Base-by-base conservation (phyloP, 2,888 invertebrate genomes). In the Dryocosmus kuriphilus region DNA sequence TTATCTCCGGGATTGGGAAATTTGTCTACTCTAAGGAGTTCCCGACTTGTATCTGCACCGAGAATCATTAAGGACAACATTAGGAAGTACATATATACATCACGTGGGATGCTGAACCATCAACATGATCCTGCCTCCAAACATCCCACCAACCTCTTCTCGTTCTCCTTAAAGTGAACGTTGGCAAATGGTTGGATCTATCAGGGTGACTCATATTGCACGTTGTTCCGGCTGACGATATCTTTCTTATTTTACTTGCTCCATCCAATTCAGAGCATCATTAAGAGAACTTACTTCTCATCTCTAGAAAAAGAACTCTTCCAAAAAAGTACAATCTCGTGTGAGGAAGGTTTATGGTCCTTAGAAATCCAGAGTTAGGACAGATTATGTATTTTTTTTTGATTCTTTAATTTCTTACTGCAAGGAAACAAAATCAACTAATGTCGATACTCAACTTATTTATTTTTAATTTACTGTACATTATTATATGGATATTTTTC, bases 41-140 rank as follows among this genome's bases (percentile, higher is more conserved):
- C 11, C 51, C 11, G n/a, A 30, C 51, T 71, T 27, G 51, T 51
- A 51, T 46, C 51, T 51, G n/a, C 76, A 74, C 73, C 51, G 79
- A 82, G 82, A 81, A 85, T 85, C 85, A 85, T 84, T 84, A 83
- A 82, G 81, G 79, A 81, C 83, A 80, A 77, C 82, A 82, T 79
- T 81, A 38, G 77, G 71, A 80, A 83, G 82, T 77, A 74, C 46
- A 71, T 79, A 79, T 76, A 81, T 84, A 79, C 79, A 82, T 82
- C 79, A 81, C 77, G 76, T 32, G 62, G 41, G 78, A 77, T 77
- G 79, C 81, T 79, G 80, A 80, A 82, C 84, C 85, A 82, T 85
- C 84, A 85, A 81, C 82, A n/a, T 67, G 38, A 41, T 30, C 51
- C n/a, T n/a, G 30, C n/a, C 51, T 51, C 67, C 19, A 30, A 75